phyloP scores from a whole-genome alignment of 2,888 invertebrate species.

The Muschampia plurimacula region DNA sequence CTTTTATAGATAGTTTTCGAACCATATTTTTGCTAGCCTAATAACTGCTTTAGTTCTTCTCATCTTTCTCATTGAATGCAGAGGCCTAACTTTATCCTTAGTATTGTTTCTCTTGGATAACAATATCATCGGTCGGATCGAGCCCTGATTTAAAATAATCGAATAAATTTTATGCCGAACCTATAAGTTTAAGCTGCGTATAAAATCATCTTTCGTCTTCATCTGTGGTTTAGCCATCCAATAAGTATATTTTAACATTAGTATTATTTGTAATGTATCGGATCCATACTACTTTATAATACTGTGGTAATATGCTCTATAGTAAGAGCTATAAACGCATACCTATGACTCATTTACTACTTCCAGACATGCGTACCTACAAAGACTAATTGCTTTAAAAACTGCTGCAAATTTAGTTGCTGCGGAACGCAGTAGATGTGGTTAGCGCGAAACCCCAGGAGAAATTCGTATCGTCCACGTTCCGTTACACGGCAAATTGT shows the following conservation, averaged over 20 bases:
- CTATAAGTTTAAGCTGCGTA: too few relatives aligned
- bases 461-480: slow-evolving; percentile 17
- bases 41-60: too few relatives aligned
- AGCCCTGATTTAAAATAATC: neutral
- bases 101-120: neutral
- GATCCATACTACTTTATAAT: neutral
- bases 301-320: neutral
- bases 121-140: too few relatives aligned
- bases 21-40: too few relatives aligned
- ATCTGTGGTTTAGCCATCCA: too few relatives aligned
- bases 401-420: slow-evolving; percentile 3
- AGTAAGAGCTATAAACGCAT: neutral
- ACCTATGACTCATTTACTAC: neutral
- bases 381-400: slow-evolving; percentile 1
- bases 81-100: neutral
- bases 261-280: too few relatives aligned
- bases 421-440: neutral
- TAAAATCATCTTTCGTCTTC: too few relatives aligned
- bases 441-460: neutral
- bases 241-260: too few relatives aligned
- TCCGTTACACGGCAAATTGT: slow-evolving; percentile 16
- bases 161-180: too few relatives aligned
- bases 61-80: neutral
- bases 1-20: too few relatives aligned
- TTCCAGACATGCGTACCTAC: neutral